Evolutionary conservation across 2,113 vertebrate genomes (phyloP), one percentile per base, ranked within the genome.

Genomic region (Enhydra lutris): DNA sequence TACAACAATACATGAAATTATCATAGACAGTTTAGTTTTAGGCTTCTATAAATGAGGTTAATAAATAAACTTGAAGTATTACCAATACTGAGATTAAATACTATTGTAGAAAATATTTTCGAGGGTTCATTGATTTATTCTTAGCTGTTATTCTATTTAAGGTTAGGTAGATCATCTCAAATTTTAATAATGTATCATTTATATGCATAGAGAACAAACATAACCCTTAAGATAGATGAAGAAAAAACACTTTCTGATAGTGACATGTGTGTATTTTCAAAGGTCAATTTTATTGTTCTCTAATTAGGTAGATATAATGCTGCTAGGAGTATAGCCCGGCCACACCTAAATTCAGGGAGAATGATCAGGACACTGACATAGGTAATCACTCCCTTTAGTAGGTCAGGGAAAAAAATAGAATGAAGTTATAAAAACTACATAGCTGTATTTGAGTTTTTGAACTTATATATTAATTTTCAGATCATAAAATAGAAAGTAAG

Each of bases 81-180:
- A 80, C 14, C 1, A 83, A 7, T 76, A 89, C 57, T 90, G n/a
- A 89, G 52, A 74, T 73, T 23, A 59, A 95, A 76, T 79, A 55
- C n/a, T 91, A 79, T 59, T 69, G 18, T 94, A 69, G 52, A 69
- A 94, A 94, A 82, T 52, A 55, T 85, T 89, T 91, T 91, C 57
- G 76, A 21, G 24, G 26, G 29, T 88, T 93, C 55, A 20, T 42
- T 80, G 24, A 47, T 87, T 94, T 76, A 67, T 69, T 88, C 13
- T 92, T 91, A 59, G 26, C 5, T 94, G 17, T 92, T 12, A 24
- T 74, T 96, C n/a, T 79, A 31, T 59, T 94, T 55, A 92, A 45
- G 13, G 50, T 59, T 67, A 29, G 57, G 11, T 61, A 78, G 18
- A 34, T 84, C 57, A 52, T 82, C 11, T 91, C 55, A 92, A 71